Evolutionary conservation across 1,140 invertebrate genomes (phyloP).

Genomic region (Hylaeus volcanicus): DNA sequence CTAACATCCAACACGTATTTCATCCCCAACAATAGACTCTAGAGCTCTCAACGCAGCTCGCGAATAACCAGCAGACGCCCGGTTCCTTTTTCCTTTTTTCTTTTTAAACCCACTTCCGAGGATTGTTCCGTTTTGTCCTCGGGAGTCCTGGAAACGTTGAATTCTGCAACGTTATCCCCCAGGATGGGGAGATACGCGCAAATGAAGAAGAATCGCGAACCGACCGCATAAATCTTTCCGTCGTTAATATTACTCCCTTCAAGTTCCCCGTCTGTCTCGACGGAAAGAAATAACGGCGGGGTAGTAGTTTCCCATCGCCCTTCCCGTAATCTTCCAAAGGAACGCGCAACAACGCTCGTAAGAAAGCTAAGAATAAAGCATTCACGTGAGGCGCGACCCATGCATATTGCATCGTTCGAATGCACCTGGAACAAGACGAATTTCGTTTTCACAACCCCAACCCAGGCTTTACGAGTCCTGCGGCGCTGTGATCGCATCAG

Average conservation of each 20-base stretch:
- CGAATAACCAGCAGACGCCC: too few species aligned
- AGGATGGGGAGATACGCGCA: neutral
- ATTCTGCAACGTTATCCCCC: too few species aligned
- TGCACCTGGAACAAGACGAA: neutral
- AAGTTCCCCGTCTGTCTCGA: neutral
- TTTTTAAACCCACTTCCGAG: too few species aligned
- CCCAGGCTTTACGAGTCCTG: neutral
- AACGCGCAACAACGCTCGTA: neutral
- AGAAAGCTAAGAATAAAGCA: constrained; percentile 33
- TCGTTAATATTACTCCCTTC: constrained; percentile 24
- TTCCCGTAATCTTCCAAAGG: too few species aligned
- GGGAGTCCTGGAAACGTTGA: too few species aligned
- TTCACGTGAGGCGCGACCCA: constrained; percentile 1
- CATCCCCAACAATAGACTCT: too few species aligned
- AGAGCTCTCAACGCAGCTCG: too few species aligned
- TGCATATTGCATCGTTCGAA: constrained; percentile 27
- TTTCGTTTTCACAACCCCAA: neutral
- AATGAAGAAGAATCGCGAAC: constrained; percentile 17
- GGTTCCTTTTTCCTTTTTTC: too few species aligned
- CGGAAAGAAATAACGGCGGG: constrained; percentile 3
- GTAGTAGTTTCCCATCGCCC: neutral
- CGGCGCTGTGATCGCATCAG: neutral
- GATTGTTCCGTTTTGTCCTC: too few species aligned
- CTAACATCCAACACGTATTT: too few species aligned
- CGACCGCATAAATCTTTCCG: constrained; percentile 22